Base-by-base conservation (phyloP, 2,888 invertebrate species). In the Trichopoda pennipes region DNA sequence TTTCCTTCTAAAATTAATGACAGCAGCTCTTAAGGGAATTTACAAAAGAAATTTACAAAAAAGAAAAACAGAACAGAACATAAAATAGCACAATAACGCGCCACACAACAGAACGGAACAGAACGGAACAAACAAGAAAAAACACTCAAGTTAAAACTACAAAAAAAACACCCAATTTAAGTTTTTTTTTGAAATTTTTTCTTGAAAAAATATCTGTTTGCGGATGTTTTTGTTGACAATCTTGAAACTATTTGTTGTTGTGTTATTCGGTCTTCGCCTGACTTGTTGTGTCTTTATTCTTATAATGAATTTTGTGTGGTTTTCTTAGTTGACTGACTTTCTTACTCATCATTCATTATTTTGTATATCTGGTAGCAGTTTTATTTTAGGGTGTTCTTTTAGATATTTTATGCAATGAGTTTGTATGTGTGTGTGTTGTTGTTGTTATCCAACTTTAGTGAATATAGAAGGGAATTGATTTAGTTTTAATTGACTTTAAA, bases 281-380 rank as follows among this genome's bases (percentile, higher is more conserved):
- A 38, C 19, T 68, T 35, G 21, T 53, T 28, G 23, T 38, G 10
- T 14, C 38, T 38, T 6, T 38, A 38, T 28, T 28, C 6, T 38
- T 10, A 14, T 10, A 38, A 60, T 51, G 64, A 38, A 70, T 64
- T 70, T 49, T 21, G 55, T 56, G 70, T n/a, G n/a, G n/a, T n/a
- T n/a, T n/a, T n/a, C n/a, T n/a, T n/a, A n/a, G n/a, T 64, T 70
- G 63, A 56, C 70, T 14, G 77, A 70, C 70, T 69, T 53, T n/a
- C 38, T 63, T 63, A 70, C 38, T 55, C 61, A 77, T 61, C 61
- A 63, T 63, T 64, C 49, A 70, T 77, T 69, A 69, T 53, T 56
- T n/a, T n/a, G n/a, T 28, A 28, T 28, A 28, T 6, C 28, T 28
- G 28, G 28, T 28, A 28, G 4, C 28, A 8, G 12, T 64, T 77